Evolutionary conservation across 2,797 vertebrate species (phyloP), one percentile per base, ranked within the genome.

Genomic region (Poliocrania exsul): DNA sequence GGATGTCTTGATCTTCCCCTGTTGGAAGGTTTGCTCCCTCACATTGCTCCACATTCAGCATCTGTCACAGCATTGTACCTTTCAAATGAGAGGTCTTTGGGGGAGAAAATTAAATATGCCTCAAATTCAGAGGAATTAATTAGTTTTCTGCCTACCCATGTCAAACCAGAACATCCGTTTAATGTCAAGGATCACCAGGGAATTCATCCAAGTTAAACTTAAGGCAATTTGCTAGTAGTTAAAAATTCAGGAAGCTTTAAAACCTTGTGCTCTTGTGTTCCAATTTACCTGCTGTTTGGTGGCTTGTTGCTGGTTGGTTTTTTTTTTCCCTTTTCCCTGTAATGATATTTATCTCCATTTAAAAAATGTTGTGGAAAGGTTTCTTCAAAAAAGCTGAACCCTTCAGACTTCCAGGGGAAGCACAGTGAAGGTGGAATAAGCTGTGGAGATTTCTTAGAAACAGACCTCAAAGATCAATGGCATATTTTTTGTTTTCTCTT

Each of bases 41-140:
- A 11, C 18, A 1, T 31, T 0, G 1, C 42, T 86, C 86, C 77
- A 69, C 47, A 57, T 25, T 42, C 73, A 79, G 51, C 84, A 70
- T 80, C 56, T 95, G 84, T 78, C 89, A 85, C 84, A 78, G 72
- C 88, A 24, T 16, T 78, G 84, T 72, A 91, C 87, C 82, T 94
- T 90, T 72, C 11, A 78, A 86, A 92, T 23, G 71, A 70, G 80
- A 96, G 92, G 87, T 96, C 96, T 96, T 95, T 75, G 77, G 95
- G 91, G 95, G 91, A 91, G 82, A 92, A 86, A 96, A 96, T 96
- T 93, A 97, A 96, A 95, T 90, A 96, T 5, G 93, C 85, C 92
- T 95, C 89, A 90, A 93, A 94, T 96, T 95, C 91, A 93, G 89
- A 96, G 95, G 87, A 96, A 95, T 97, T 96, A 93, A 96, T 95